phyloP scores from a whole-genome alignment of 2,113 vertebrate genomes.

The Etheostoma spectabile region DNA sequence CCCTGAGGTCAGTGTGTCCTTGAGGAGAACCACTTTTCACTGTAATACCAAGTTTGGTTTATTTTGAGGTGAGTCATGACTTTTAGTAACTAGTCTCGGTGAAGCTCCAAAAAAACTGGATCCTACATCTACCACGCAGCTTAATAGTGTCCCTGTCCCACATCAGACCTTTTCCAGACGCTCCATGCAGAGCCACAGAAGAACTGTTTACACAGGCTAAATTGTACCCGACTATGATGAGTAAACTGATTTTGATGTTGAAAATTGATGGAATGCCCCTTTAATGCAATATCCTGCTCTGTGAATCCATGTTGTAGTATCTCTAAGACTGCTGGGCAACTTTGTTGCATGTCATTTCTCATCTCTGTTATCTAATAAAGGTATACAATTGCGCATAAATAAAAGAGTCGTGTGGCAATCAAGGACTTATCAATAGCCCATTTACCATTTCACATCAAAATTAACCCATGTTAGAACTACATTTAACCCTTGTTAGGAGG shows the following conservation, averaged over 20 bases:
- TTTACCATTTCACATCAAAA: not conserved
- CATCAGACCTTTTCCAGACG: not conserved
- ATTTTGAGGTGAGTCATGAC: not conserved
- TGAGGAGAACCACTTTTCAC: not conserved
- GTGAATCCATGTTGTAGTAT: not conserved
- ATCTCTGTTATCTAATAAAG: not conserved
- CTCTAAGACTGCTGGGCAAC: too few species aligned
- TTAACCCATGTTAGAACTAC: not conserved
- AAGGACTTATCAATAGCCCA: not conserved
- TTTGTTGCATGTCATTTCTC: not conserved
- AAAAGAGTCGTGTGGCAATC: not conserved
- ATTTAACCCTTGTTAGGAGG: not conserved
- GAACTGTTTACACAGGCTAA: not conserved
- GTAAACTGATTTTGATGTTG: not conserved
- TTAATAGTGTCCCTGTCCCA: not conserved
- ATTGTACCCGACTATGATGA: not conserved
- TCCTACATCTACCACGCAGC: not conserved
- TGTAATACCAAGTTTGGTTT: not conserved
- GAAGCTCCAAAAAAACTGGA: not conserved
- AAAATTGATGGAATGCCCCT: not conserved
- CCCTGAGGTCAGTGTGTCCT: not conserved
- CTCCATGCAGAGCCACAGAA: not conserved
- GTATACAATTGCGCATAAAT: not conserved
- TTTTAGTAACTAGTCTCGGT: not conserved
- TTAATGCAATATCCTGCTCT: not conserved